Base-by-base conservation (phyloP, 2,797 vertebrate species). In the Sebastes trivittatus region DNA sequence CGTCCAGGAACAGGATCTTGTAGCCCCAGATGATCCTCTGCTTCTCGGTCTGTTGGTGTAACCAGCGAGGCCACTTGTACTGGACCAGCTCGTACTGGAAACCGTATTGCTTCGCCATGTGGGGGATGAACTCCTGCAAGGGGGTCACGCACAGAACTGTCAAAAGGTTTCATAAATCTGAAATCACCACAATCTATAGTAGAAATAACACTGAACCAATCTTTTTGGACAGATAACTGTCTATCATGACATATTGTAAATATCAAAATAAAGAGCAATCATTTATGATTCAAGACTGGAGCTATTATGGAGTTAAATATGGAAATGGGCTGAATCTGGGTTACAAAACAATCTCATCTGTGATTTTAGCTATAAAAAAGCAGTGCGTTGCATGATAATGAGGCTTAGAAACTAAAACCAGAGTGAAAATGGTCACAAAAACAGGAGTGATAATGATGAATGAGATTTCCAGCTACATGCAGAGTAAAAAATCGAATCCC, bases 1-100 rank as follows among this genome's bases (percentile, higher is more conserved):
- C 98, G 72, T 99, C 98, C 86, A 99, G 94, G 91, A 99, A 99
- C 68, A 99, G 98, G 85, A 99, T 99, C 95, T 99, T 99, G 93
- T 99, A 98, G 66, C 98, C 98, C 98, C 98, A 99, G 82, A 99
- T 99, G 88, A 98, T 98, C 84, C 98, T 96, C 88, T 99, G 98
- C 90, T 99, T 99, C 93, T 99, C 98, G 0, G 96, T 97, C 95
- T 99, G 98, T 42, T 97, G 97, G 92, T 97, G 96, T 38, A 99
- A 93, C 98, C 98, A 99, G 25, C 94, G 97, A 0, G 98, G 98
- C 98, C 98, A 99, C 85, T 96, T 98, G 49, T 99, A 99, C 81
- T 99, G 98, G 6, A 99, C 98, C 78, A 99, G 89, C 78, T 99
- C 98, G 27, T 99, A 99, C 27, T 96, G 95, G 94, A 99, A 99